Evolutionary conservation across 53 echinoderm and acorn worm species (phyloP).

Genomic region (Stichopus horrens): DNA sequence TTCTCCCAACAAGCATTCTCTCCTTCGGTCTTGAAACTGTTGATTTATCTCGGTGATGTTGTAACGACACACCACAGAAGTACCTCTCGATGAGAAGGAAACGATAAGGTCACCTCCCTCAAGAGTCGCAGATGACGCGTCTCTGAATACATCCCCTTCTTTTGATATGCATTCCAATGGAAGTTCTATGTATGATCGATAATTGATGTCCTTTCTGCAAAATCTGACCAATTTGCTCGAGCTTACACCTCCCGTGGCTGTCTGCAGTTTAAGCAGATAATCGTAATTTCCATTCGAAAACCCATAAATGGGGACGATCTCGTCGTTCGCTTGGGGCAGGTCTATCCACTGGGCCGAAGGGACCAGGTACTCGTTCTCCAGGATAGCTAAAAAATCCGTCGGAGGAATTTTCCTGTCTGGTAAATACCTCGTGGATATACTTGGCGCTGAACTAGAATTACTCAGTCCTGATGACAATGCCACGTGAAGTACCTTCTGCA

Average conservation of each 20-base stretch:
- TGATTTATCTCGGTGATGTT: background rate
- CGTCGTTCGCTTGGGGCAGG: no score
- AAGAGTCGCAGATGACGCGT: background rate
- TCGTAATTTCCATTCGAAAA: no score
- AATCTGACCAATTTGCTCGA: background rate
- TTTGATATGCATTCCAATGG: background rate
- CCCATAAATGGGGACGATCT: no score
- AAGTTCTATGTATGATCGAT: conserved; percentile 13
- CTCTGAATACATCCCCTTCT: background rate
- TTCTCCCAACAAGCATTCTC: no score
- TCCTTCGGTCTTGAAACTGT: background rate
- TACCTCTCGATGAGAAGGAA: background rate
- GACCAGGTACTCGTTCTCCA: no score
- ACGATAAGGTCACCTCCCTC: background rate
- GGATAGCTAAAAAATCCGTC: no score
- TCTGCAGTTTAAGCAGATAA: background rate
- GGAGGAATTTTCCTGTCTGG: no score
- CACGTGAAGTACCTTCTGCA: background rate
- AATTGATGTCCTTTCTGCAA: conserved; percentile 10
- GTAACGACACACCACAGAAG: background rate
- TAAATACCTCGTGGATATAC: no score
- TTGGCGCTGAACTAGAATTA: no score
- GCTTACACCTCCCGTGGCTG: background rate
- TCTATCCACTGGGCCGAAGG: no score
- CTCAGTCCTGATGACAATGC: no score